Evolutionary conservation across 2,113 vertebrate species (phyloP), one percentile per base, ranked within the genome.

Genomic region (Ctenodactylus gundi): DNA sequence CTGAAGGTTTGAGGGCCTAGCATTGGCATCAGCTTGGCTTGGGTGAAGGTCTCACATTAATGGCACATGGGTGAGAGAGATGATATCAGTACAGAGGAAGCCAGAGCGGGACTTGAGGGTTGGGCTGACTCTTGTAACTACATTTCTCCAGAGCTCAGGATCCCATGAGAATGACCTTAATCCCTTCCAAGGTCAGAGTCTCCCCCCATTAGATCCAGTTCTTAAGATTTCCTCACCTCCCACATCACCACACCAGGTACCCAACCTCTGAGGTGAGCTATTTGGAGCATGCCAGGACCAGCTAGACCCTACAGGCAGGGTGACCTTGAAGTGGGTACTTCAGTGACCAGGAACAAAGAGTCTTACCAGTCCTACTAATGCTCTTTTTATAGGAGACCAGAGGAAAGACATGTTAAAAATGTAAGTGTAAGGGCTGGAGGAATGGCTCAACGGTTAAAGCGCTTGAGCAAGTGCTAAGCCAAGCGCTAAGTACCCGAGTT

Each of bases 71-170:
- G 21, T 64, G 55, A 80, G 44, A 58, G 55, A 62, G 17, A 36
- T 15, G 17, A 7, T 1, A 11, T 11, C 7, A 1, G 34, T 51
- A 68, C 39, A 78, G 12, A 34, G n/a, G 31, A 51, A 44, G 27
- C 13, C 11, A 4, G 34, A 34, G 72, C 17, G 10, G 7, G 1
- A 29, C 27, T 9, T 7, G 1, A 0, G 0, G 20, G 29, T 7
- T 39, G 44, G 20, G 34, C 53, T 41, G 49, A 41, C 9, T n/a
- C 91, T 76, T 76, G 39, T 1, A 46, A 53, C 31, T 51, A 5
- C 1, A 3, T 20, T n/a, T 53, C 91, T 73, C 18, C 15, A 87
- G 46, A 62, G 11, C 46, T 64, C 29, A n/a, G 46, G 44, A 21
- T 62, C 36, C n/a, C 44, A 41, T 1, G 29, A 39, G 29, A 77